Base-by-base conservation (phyloP, 2,888 invertebrate genomes). In the Fragum whitleyi region DNA sequence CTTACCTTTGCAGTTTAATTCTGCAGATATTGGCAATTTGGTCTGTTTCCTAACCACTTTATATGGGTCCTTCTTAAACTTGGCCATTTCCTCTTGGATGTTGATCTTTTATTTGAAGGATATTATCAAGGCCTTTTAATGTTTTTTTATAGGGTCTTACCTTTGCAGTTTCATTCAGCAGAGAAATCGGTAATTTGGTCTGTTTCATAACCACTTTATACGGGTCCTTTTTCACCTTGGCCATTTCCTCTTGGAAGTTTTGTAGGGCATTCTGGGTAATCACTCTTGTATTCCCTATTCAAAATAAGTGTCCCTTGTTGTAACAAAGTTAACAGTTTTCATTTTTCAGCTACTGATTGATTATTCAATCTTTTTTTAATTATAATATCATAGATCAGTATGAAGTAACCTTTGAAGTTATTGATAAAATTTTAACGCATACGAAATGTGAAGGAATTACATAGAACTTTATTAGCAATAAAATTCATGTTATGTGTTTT, bases 121-220 rank as follows among this genome's bases (percentile, higher is more conserved):
- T n/a, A n/a, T n/a, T n/a, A n/a, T n/a, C n/a, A n/a, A n/a, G n/a
- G n/a, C n/a, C n/a, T n/a, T n/a, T n/a, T n/a, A n/a, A n/a, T n/a
- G n/a, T n/a, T n/a, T n/a, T n/a, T n/a, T n/a, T n/a, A n/a, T n/a
- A n/a, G n/a, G n/a, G n/a, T 39, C 42, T 42, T 85, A 94, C 95
- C 92, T 95, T 95, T 9, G 94, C 94, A 72, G 96, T 97, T 94
- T 99, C 99, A 94, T 98, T 98, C 0, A 99, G 95, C 72, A 99
- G 95, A 0, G 98, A 97, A 29, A 99, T 96, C 0, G 99, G 99
- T 78, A 99, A 95, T 91, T 97, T 97, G 0, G 99, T 98, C 23
- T 98, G 98, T 94, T 96, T 97, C 98, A 99, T 98, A 9, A 99
- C 96, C 23, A 99, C 97, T 95, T 99, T 97, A 93, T 99, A 99